Conservation (phyloP, 2,113 vertebrate species). For the Aleadryas rufinucha region DNA sequence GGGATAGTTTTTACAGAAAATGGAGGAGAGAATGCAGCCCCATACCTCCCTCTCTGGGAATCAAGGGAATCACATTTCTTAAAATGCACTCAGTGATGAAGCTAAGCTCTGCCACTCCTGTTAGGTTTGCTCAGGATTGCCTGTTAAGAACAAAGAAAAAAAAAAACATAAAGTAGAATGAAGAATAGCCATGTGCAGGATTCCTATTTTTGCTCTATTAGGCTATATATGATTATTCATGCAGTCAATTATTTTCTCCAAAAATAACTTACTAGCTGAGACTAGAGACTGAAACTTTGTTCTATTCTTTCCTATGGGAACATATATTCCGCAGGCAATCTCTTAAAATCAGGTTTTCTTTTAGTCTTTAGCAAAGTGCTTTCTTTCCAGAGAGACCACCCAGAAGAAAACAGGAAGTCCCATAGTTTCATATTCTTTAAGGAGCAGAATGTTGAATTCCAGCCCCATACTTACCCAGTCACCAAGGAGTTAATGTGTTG, state of each 20-base stretch:
- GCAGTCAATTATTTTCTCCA: background rate
- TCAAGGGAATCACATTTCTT: background rate
- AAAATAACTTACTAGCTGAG: background rate
- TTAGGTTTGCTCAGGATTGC: background rate
- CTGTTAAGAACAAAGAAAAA: background rate
- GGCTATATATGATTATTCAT: background rate
- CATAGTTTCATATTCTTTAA: background rate
- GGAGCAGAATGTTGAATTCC: background rate
- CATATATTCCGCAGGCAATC: background rate
- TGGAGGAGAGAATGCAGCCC: background rate
- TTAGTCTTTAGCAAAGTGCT: background rate
- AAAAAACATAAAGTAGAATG: background rate
- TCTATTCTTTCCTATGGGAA: background rate
- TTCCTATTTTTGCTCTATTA: background rate
- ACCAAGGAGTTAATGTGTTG: constrained; percentile 16
- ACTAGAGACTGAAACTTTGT: background rate
- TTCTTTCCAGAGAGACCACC: background rate
- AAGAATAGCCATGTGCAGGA: background rate
- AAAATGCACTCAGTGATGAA: background rate
- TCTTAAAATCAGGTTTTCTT: background rate
- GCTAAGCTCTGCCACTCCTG: background rate
- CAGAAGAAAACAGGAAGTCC: background rate
- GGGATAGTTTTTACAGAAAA: background rate
- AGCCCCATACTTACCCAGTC: background rate
- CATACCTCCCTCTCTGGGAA: background rate